phyloP scores from a whole-genome alignment of 2,113 vertebrate genomes.

The Cephalophus harveyi region DNA sequence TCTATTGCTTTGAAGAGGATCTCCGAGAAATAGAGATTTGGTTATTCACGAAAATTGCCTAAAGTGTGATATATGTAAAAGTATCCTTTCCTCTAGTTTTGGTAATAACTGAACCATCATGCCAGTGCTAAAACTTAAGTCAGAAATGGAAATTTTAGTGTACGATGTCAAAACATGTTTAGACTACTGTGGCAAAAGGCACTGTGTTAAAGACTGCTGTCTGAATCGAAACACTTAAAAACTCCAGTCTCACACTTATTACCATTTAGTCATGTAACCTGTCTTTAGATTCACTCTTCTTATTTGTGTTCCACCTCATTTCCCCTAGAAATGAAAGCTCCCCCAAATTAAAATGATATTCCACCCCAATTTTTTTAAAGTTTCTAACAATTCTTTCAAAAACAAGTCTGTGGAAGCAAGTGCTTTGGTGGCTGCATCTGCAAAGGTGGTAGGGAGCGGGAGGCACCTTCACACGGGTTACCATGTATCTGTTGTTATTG shows the following conservation, averaged over 20 bases:
- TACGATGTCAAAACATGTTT: background rate
- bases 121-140: background rate
- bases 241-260: background rate
- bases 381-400: background rate
- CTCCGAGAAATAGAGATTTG: background rate
- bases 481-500: background rate
- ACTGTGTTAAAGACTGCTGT: background rate
- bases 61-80: background rate
- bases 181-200: background rate
- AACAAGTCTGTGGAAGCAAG: background rate
- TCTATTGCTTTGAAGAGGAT: background rate
- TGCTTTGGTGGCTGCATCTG: background rate
- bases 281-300: background rate
- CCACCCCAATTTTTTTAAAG: background rate
- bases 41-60: constrained; percentile 1
- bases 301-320: background rate
- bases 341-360: background rate
- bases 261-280: background rate
- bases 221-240: background rate
- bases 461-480: background rate
- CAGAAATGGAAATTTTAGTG: constrained; percentile 11
- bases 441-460: background rate
- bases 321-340: background rate
- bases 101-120: background rate
- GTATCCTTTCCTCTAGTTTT: background rate